Base-by-base conservation (phyloP, 2,888 invertebrate species). In the Pseudococcus viburni region DNA sequence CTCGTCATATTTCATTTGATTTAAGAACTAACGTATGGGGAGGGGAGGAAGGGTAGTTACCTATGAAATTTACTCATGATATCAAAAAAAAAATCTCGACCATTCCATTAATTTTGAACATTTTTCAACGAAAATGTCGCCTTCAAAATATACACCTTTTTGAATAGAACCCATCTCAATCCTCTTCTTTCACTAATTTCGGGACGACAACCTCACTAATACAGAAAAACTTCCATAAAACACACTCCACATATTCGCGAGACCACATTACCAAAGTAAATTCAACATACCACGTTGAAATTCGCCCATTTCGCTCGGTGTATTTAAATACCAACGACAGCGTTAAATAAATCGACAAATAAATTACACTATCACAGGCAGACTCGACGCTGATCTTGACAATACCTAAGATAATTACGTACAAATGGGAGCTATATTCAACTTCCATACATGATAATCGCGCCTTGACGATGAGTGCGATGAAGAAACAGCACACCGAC, bases 321-420 rank as follows among this genome's bases (percentile, higher is more conserved):
- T 64, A 22, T 64, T 64, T 64, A 64, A 64, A 64, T 64, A 64
- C 48, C 22, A 22, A 19, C 64, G 22, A 22, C 33, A 15, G 73
- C 73, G 33, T 33, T 33, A 73, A 33, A 73, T 73, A 73, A 73
- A 33, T 73, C 73, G 73, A 73, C 33, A 73, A 73, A 73, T 73
- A 73, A 73, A 73, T 73, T 73, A 73, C 73, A 73, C 73, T 33
- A 33, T 73, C 73, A 73, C 73, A 73, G 73, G 7, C 73, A 73
- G 73, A 73, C 73, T 26, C 73, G 26, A 17, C 73, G 73, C 73
- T 73, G 73, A 73, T 73, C 73, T 73, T 73, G 73, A 73, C 73
- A 73, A 73, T 73, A 73, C 33, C 73, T 73, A 73, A 73, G 73
- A 73, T 73, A 73, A 73, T 73, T 73, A 73, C 17, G 73, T 73